phyloP scores from a whole-genome alignment of 2,888 invertebrate genomes.

The Drosophila colorata region DNA sequence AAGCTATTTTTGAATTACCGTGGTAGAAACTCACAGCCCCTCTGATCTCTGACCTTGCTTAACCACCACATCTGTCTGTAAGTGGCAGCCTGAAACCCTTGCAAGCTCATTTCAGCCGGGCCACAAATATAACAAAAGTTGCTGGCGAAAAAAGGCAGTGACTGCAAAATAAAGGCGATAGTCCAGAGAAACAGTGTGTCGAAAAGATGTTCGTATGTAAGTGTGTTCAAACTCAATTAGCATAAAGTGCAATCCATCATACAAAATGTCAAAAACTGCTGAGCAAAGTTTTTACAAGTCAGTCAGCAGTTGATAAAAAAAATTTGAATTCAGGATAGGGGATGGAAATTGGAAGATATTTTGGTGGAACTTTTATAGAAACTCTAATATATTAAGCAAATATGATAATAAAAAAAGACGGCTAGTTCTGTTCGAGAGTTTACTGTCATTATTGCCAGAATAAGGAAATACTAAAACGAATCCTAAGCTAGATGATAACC shows the following conservation, averaged over 20 bases:
- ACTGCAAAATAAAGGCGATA: conserved; percentile 36
- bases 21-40: neutral
- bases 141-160: conserved; percentile 27
- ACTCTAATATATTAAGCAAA: conserved; percentile 77
- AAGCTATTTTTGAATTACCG: neutral
- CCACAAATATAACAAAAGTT: conserved; percentile 61
- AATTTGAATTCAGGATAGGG: conserved; percentile 42
- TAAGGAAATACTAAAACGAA: conserved; percentile 3
- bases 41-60: neutral
- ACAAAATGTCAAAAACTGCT: conserved; percentile 84
- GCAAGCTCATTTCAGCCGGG: conserved; percentile 16
- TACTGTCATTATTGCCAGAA: conserved; percentile 38
- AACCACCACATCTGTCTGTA: conserved; percentile 38
- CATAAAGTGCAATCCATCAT: conserved; percentile 84
- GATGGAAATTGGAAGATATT: conserved; percentile 41
- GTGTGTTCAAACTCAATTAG: conserved; percentile 75
- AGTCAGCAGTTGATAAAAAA: conserved; percentile 65
- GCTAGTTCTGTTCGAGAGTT: conserved; percentile 25
- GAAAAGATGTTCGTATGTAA: conserved; percentile 27
- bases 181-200: conserved; percentile 11
- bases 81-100: conserved; percentile 16
- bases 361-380: conserved; percentile 27
- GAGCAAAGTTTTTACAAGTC: conserved; percentile 78
- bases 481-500: neutral
- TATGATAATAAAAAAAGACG: conserved; percentile 66